Evolutionary conservation across 2,113 vertebrate species (phyloP).

Genomic region (Pantherophis guttatus): DNA sequence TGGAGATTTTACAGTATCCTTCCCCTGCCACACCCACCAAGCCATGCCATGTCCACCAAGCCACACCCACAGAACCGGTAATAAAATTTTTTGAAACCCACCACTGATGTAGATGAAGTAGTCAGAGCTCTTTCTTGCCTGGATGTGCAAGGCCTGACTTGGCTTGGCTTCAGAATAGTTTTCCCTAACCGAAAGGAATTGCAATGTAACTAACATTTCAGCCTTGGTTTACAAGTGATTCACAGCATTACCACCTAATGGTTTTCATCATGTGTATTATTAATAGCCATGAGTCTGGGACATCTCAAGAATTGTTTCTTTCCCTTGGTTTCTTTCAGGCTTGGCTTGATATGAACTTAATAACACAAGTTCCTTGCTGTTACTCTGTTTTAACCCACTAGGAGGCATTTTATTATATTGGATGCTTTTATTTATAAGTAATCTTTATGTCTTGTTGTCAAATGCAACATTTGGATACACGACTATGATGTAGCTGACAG

Average conservation of each 20-base stretch:
- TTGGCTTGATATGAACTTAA: background rate
- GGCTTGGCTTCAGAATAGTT: background rate
- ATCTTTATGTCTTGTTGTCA: background rate
- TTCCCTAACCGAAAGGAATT: background rate
- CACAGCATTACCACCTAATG: background rate
- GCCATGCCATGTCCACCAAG: too few species aligned
- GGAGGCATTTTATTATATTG: background rate
- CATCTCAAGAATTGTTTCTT: background rate
- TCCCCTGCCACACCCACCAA: too few species aligned
- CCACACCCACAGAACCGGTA: too few species aligned
- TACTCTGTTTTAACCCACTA: background rate
- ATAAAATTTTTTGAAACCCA: too few species aligned
- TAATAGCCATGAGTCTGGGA: background rate
- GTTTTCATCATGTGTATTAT: background rate
- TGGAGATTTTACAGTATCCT: too few species aligned
- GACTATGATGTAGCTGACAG: background rate
- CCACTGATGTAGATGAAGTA: background rate
- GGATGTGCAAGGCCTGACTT: background rate
- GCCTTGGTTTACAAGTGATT: background rate
- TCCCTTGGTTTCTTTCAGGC: background rate
- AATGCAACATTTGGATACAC: background rate
- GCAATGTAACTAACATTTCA: background rate
- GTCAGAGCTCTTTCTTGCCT: too few species aligned
- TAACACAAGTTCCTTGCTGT: background rate
- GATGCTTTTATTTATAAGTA: background rate